Evolutionary conservation across 1,140 invertebrate species (phyloP).

Genomic region (Streblospio benedicti): DNA sequence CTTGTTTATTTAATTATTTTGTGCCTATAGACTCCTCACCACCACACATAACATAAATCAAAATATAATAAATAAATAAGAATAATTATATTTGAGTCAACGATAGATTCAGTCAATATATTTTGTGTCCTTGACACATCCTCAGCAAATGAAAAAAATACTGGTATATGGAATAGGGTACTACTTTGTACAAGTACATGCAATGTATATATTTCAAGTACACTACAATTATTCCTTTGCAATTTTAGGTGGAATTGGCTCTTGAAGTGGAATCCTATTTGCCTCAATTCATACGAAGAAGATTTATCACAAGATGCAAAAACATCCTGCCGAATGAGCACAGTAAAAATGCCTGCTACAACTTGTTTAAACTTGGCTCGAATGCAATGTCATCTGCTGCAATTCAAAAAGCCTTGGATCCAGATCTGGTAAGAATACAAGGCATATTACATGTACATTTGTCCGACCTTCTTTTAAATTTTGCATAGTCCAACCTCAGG

Average conservation of each 20-base stretch:
- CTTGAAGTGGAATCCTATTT: slow-evolving; percentile 48
- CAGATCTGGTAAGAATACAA: slow-evolving; percentile 36
- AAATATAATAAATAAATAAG: too few relatives aligned
- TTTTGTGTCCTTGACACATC: too few relatives aligned
- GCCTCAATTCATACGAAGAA: slow-evolving; percentile 40
- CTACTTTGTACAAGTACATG: neutral
- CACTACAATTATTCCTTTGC: neutral
- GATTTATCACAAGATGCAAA: slow-evolving; percentile 34
- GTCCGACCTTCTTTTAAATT: neutral
- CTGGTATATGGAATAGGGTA: too few relatives aligned
- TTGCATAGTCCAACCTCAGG: neutral
- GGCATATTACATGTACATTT: neutral
- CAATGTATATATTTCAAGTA: neutral
- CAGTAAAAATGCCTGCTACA: slow-evolving; percentile 21
- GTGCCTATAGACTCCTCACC: too few relatives aligned
- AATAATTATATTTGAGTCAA: too few relatives aligned
- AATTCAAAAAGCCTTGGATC: slow-evolving; percentile 35
- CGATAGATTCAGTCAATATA: too few relatives aligned
- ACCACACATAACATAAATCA: too few relatives aligned
- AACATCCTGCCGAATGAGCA: slow-evolving; percentile 41
- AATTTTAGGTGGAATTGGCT: slow-evolving; percentile 43
- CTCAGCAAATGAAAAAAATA: too few relatives aligned
- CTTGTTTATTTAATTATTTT: too few relatives aligned
- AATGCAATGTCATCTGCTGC: slow-evolving; percentile 26
- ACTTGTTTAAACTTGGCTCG: slow-evolving; percentile 19